These are phyloP conservation scores for Oncopeltus fasciatus DNA, from an alignment of 1,140 invertebrate species.

Conservation along the genomic window DNA sequence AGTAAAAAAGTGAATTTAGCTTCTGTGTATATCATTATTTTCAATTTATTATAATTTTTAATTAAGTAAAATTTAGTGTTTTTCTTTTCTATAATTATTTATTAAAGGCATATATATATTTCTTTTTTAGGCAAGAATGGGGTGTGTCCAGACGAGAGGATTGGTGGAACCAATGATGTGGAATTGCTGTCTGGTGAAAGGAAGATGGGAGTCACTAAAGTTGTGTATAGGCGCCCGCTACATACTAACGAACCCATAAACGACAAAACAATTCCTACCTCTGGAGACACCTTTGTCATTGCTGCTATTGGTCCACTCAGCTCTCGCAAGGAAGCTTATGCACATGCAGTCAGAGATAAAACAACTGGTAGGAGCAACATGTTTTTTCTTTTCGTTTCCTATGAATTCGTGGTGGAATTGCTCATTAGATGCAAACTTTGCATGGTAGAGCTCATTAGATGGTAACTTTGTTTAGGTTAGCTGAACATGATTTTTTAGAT, in stretches of 20 bases:
- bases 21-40: no score
- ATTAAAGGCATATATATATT: conserved; percentile 41
- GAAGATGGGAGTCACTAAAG: conserved; percentile 65
- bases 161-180: conserved; percentile 70
- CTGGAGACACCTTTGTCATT: conserved; percentile 59
- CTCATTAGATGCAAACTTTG: no score
- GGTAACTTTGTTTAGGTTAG: no score
- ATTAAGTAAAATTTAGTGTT: no score
- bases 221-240: conserved; percentile 59
- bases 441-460: no score
- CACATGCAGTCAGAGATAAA: conserved; percentile 54
- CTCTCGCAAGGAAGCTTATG: conserved; percentile 61
- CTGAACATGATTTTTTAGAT: no score
- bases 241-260: conserved; percentile 55
- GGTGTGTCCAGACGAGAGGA: conserved; percentile 67
- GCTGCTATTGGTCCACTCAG: conserved; percentile 77
- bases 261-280: conserved; percentile 49
- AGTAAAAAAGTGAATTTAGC: no score
- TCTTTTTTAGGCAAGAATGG: conserved; percentile 39
- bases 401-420: no score
- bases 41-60: no score
- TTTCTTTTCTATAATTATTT: no score
- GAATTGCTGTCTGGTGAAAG: conserved; percentile 54
- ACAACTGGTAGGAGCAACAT: conserved; percentile 36
- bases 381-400: no score